Conservation (phyloP, 2,113 vertebrate genomes). For the Chaenocephalus aceratus region DNA sequence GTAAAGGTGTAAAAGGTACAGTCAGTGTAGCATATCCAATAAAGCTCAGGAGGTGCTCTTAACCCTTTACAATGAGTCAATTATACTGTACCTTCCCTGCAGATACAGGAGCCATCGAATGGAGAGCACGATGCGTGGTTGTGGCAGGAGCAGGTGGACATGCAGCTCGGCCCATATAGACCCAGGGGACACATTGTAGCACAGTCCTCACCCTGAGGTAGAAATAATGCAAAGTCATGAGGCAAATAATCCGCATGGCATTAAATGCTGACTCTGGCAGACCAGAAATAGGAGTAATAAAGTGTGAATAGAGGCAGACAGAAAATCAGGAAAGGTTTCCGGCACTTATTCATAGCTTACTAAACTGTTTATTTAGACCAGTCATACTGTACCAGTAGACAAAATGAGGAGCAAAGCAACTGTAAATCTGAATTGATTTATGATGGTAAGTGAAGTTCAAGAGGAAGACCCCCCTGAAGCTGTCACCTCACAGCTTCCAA, state of each 20-base stretch:
- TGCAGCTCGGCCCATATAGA: constrained; percentile 92
- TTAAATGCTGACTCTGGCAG: constrained; percentile 39
- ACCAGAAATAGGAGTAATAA: constrained; percentile 35
- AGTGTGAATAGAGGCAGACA: constrained; percentile 23
- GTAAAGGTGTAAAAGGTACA: neutral
- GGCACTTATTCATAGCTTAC: constrained; percentile 9
- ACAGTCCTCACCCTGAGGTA: constrained; percentile 90
- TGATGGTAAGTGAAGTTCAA: constrained; percentile 47
- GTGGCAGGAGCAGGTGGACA: constrained; percentile 90
- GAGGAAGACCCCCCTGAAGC: constrained; percentile 11
- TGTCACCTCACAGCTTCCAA: constrained; percentile 42
- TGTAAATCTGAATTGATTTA: constrained; percentile 40
- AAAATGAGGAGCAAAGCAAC: constrained; percentile 21
- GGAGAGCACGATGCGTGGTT: constrained; percentile 91
- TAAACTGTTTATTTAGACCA: constrained; percentile 38
- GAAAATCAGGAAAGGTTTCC: constrained; percentile 24
- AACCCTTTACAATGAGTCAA: neutral
- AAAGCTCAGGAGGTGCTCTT: constrained; percentile 10
- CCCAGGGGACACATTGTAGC: constrained; percentile 86
- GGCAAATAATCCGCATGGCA: constrained; percentile 24
- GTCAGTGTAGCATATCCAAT: neutral
- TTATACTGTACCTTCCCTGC: constrained; percentile 90
- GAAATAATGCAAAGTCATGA: constrained; percentile 52
- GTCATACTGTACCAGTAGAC: constrained; percentile 21
- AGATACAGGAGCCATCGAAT: constrained; percentile 92